A percentile compares a stretch with the other conserved stretches of the same genome.
Evolutionary conservation across 2,888 invertebrate species (phyloP).

Genomic region (Drosophila imparisetae): DNA sequence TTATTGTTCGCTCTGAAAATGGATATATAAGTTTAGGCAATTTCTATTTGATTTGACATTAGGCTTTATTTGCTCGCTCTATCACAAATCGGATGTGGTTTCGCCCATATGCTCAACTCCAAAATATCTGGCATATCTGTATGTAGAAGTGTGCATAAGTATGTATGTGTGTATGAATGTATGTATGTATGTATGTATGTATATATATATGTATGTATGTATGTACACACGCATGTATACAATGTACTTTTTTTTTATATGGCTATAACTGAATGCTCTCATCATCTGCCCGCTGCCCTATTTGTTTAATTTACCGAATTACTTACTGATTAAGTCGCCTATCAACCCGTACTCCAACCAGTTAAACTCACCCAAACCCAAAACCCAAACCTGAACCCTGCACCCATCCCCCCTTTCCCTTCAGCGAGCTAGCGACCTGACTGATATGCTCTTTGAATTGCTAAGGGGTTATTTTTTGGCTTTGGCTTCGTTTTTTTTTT

Average conservation of each 20-base stretch:
- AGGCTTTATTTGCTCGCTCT: constrained; percentile 53
- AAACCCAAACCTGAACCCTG: constrained; percentile 14
- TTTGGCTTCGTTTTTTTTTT: constrained; percentile 19
- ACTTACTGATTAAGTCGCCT: constrained; percentile 64
- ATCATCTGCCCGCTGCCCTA: constrained; percentile 37
- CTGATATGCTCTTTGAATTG: constrained; percentile 34
- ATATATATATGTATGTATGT: not conserved
- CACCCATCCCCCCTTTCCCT: not conserved
- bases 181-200: not conserved
- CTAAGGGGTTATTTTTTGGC: constrained; percentile 31
- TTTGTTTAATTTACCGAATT: constrained; percentile 77
- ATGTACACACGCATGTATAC: not conserved
- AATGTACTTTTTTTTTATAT: constrained; percentile 4
- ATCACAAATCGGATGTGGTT: constrained; percentile 57
- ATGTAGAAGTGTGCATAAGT: not conserved
- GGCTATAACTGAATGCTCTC: constrained; percentile 33
- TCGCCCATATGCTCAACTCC: constrained; percentile 59
- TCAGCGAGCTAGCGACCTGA: constrained; percentile 30
- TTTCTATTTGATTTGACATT: constrained; percentile 72
- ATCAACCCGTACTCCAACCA: constrained; percentile 30
- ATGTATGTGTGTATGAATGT: not conserved
- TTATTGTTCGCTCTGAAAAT: constrained; percentile 30
- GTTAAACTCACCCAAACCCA: not conserved
- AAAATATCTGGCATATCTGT: constrained; percentile 24
- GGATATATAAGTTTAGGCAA: constrained; percentile 50